Conservation (phyloP, 2,113 vertebrate species). For the Aphelocoma coerulescens region DNA sequence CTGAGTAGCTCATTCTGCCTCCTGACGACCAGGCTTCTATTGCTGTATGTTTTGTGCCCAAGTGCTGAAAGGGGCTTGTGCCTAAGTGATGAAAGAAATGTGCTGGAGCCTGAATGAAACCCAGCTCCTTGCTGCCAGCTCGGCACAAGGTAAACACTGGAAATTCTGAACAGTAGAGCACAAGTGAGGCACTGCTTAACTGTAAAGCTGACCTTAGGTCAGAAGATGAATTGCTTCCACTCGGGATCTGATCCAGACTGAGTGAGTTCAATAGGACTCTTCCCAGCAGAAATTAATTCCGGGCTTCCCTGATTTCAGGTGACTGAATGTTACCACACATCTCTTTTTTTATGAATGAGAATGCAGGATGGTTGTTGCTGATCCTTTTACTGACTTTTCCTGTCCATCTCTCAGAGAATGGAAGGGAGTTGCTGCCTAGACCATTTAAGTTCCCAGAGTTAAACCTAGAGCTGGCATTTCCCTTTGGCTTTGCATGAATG, state of each 20-base stretch:
- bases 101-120: neutral
- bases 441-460: neutral
- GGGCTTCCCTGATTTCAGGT: neutral
- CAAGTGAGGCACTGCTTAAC: neutral
- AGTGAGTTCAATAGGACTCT: neutral
- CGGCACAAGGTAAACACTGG: neutral
- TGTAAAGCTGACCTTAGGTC: neutral
- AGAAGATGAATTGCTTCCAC: neutral
- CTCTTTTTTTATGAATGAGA: neutral
- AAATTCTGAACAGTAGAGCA: fast-evolving
- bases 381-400: neutral
- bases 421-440: neutral
- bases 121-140: neutral
- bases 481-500: neutral
- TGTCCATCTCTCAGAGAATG: neutral
- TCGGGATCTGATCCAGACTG: neutral
- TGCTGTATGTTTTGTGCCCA: neutral
- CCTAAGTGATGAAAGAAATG: neutral
- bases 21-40: fast-evolving
- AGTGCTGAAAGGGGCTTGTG: neutral
- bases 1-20: neutral
- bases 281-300: neutral
- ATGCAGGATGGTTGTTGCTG: neutral
- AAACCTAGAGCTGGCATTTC: neutral
- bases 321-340: neutral